Conservation (phyloP, 1,140 invertebrate genomes). For the Leptinotarsa defecta region DNA sequence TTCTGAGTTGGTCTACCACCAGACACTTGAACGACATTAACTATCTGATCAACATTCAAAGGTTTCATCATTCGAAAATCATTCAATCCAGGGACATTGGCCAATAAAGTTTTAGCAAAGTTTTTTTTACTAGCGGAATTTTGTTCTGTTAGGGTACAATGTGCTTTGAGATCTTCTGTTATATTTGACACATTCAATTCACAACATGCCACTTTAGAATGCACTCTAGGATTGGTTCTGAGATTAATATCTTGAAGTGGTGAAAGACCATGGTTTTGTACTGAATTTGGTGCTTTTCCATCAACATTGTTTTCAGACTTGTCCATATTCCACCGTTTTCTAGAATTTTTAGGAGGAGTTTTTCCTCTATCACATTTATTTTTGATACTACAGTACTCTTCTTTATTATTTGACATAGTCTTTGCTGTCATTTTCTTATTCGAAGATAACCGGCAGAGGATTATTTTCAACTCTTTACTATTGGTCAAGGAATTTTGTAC, state of each 20-base stretch:
- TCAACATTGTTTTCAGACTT: conserved; percentile 25
- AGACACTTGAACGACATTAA: conserved; percentile 66
- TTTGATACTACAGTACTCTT: conserved; percentile 26
- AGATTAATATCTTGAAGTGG: conserved; percentile 25
- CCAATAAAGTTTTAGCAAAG: conserved; percentile 50
- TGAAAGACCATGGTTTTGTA: conserved; percentile 27
- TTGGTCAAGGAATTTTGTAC: conserved; percentile 29
- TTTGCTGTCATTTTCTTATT: conserved; percentile 21
- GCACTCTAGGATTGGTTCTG: conserved; percentile 11
- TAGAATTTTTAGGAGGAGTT: conserved; percentile 25
- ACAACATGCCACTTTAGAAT: conserved; percentile 20
- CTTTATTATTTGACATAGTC: conserved; percentile 9
- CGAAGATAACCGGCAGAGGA: conserved; percentile 23
- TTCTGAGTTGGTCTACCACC: conserved; percentile 41
- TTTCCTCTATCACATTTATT: conserved; percentile 30
- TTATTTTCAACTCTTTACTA: conserved; percentile 31
- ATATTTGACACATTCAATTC: conserved; percentile 4
- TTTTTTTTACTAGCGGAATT: conserved; percentile 4
- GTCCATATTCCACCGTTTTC: conserved; percentile 26
- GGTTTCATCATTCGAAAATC: conserved; percentile 64
- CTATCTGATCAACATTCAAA: conserved; percentile 59
- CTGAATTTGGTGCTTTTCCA: conserved; percentile 28
- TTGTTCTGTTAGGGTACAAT: background rate
- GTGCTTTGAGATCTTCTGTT: background rate
- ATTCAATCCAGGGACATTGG: conserved; percentile 61